Conservation (phyloP, 2,797 vertebrate genomes). For the Neosalanx taihuensis region DNA sequence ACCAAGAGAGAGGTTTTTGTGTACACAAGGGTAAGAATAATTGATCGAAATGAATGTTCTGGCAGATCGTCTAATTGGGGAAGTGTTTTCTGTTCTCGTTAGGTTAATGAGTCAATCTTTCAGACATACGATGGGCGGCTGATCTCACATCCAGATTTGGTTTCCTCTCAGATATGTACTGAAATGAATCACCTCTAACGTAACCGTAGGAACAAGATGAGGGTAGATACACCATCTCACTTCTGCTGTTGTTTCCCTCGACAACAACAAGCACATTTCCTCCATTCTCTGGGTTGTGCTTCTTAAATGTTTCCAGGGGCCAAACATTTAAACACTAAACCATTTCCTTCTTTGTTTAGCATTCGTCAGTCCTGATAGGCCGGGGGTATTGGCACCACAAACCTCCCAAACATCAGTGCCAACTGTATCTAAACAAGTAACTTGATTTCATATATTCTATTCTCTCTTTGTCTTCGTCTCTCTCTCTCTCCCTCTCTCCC, state of each 20-base stretch:
- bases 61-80: not conserved
- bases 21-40: constrained; percentile 72
- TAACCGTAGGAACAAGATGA: constrained; percentile 15
- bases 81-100: not conserved
- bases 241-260: constrained; percentile 56
- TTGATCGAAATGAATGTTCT: no score
- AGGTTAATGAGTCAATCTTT: not conserved
- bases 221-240: constrained; percentile 26
- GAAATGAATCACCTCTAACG: not conserved
- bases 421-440: no score
- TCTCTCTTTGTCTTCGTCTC: not conserved
- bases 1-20: constrained; percentile 86
- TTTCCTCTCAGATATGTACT: not conserved
- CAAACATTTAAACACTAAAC: not conserved
- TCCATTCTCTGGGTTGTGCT: constrained; percentile 17
- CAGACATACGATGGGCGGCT: not conserved
- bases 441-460: no score
- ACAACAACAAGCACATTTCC: constrained; percentile 39
- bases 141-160: not conserved
- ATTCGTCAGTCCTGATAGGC: not conserved
- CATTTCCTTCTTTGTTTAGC: not conserved
- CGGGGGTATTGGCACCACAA: not conserved
- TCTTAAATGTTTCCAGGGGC: not conserved
- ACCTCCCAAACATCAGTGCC: not conserved
- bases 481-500: constrained; percentile 19